Evolutionary conservation across 2,797 vertebrate genomes (phyloP).

Genomic region (Phylloscopus collybita): DNA sequence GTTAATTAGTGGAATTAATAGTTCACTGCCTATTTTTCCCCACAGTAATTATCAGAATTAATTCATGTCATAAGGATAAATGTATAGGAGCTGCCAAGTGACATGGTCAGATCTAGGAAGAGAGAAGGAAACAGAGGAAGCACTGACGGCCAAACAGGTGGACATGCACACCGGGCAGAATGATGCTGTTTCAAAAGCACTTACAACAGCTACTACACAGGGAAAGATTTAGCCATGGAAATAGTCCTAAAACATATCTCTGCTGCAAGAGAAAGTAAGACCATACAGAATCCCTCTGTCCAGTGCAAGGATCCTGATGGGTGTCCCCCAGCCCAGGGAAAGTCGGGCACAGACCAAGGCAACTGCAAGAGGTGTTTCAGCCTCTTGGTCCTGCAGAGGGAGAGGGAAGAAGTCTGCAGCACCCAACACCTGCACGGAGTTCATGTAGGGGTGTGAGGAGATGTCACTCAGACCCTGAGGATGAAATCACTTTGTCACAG

Average conservation of each 20-base stretch:
- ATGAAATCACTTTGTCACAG: background rate
- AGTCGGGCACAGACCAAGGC: background rate
- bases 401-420: background rate
- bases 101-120: background rate
- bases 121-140: background rate
- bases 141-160: background rate
- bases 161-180: fast-evolving
- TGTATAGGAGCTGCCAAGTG: background rate
- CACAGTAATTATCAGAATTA: background rate
- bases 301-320: background rate
- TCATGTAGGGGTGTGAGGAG: background rate
- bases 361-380: background rate
- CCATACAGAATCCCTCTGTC: background rate
- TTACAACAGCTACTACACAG: background rate
- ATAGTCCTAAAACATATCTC: background rate
- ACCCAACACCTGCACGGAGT: fast-evolving
- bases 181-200: background rate
- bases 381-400: background rate
- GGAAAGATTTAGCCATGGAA: background rate
- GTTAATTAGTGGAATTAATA: background rate
- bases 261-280: background rate
- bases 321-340: background rate
- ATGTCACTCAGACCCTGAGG: background rate
- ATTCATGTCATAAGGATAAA: background rate
- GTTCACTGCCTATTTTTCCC: background rate